Percentiles rank a stretch among this genome's conserved stretches.
Conservation (phyloP, 2,113 vertebrate genomes). For the Pachypanchax playfairii region DNA sequence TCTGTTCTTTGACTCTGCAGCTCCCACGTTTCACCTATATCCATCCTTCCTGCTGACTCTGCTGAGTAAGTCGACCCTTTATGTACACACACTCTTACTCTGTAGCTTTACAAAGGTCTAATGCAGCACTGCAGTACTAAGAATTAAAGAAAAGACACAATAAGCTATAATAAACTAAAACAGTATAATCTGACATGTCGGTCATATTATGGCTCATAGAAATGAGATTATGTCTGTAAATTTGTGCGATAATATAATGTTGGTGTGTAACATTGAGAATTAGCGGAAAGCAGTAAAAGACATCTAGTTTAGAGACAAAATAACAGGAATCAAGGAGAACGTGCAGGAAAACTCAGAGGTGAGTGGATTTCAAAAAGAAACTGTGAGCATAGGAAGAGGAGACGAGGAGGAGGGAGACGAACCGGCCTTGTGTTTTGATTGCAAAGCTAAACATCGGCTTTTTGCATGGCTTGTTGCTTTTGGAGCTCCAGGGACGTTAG, state of each 20-base stretch:
- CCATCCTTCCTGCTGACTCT: slow-evolving; percentile 91
- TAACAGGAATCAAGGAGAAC: slow-evolving; percentile 8
- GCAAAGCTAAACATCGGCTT: slow-evolving; percentile 30
- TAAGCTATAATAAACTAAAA: not conserved
- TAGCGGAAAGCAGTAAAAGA: not conserved
- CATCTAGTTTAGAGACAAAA: slow-evolving; percentile 4
- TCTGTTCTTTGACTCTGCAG: slow-evolving; percentile 77
- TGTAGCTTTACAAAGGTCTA: not conserved
- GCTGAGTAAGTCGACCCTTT: slow-evolving; percentile 86
- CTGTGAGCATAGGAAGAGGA: slow-evolving; percentile 4
- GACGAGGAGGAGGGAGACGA: not conserved
- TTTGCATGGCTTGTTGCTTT: slow-evolving; percentile 14
- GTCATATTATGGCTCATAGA: not conserved
- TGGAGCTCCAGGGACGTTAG: slow-evolving; percentile 6
- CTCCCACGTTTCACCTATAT: slow-evolving; percentile 89
- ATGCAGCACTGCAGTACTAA: not conserved
- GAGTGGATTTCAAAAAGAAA: fast-evolving
- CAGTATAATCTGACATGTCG: not conserved
- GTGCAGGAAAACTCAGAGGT: not conserved
- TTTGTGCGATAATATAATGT: not conserved
- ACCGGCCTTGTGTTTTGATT: slow-evolving; percentile 21
- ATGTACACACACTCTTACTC: not conserved
- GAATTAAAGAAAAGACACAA: not conserved
- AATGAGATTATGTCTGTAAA: not conserved
- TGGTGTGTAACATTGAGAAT: not conserved